Percentiles rank a stretch among this genome's conserved stretches.
Conservation (phyloP, 2,888 invertebrate genomes). For the Melieria picta region DNA sequence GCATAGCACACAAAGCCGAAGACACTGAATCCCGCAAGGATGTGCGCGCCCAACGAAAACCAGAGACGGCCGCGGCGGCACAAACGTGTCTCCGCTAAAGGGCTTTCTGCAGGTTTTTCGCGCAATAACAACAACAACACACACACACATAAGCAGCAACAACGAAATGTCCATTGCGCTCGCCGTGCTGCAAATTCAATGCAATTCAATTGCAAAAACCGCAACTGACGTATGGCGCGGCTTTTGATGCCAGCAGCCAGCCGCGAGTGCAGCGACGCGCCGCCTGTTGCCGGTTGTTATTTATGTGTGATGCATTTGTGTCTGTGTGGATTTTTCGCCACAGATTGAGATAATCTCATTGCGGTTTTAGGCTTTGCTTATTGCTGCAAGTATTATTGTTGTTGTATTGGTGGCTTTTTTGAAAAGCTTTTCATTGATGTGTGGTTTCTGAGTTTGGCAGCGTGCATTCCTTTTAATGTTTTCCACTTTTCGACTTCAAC, state of each 20-base stretch:
- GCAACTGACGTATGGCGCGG: constrained; percentile 22
- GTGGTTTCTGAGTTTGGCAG: constrained; percentile 9
- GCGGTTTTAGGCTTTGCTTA: constrained; percentile 45
- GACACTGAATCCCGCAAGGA: background rate
- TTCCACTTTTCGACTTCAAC: constrained; percentile 25
- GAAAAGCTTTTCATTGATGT: constrained; percentile 29
- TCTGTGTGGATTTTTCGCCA: constrained; percentile 26
- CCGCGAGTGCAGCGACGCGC: too few relatives aligned
- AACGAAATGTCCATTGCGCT: constrained; percentile 24
- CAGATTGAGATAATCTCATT: constrained; percentile 36
- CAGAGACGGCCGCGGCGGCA: too few relatives aligned
- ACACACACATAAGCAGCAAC: too few relatives aligned
- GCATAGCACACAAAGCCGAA: background rate
- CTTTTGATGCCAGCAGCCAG: background rate
- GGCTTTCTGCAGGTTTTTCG: too few relatives aligned
- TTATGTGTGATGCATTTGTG: constrained; percentile 9
- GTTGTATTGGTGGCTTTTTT: constrained; percentile 7
- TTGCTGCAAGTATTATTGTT: constrained; percentile 37
- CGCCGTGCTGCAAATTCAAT: constrained; percentile 16
- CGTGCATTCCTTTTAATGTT: constrained; percentile 11
- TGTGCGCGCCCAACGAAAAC: too few relatives aligned
- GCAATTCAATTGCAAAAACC: constrained; percentile 24
- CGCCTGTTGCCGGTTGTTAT: background rate
- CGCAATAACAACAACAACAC: too few relatives aligned
- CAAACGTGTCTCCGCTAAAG: too few relatives aligned